Conservation (phyloP, 2,797 vertebrate species). For the Spheniscus humboldti region DNA sequence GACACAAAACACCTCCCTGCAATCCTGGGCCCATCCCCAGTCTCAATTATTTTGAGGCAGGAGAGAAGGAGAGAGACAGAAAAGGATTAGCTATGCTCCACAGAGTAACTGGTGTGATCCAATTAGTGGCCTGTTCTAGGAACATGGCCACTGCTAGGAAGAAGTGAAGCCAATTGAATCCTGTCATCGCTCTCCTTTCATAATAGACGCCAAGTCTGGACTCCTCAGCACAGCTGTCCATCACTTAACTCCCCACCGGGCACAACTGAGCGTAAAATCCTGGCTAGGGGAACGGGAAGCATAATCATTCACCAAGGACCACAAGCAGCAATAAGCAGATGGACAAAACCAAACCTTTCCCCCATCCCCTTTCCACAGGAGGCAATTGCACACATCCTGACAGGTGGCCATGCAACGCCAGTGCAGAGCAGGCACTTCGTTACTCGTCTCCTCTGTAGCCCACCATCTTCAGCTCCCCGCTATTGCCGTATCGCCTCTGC, state of each 20-base stretch:
- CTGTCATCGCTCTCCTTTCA: neutral
- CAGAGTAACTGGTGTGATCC: neutral
- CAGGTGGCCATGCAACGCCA: neutral
- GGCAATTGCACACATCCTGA: neutral
- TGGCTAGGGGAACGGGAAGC: neutral
- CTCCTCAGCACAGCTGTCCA: conserved; percentile 42
- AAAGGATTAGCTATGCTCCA: conserved; percentile 9
- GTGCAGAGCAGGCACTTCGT: neutral
- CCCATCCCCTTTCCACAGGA: neutral
- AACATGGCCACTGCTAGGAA: neutral
- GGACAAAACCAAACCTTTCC: neutral
- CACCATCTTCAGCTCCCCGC: neutral
- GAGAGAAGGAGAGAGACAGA: neutral
- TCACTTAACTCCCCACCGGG: neutral
- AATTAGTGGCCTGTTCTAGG: conserved; percentile 18
- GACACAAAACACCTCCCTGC: neutral
- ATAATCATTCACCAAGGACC: neutral
- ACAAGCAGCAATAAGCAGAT: neutral
- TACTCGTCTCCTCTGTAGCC: neutral
- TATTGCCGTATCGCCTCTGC: accelerated
- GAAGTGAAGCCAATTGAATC: conserved; percentile 3
- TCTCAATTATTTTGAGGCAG: neutral
- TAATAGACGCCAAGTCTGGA: neutral
- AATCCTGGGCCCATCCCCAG: neutral
- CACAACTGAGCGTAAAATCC: neutral